Percentiles rank a stretch among this genome's conserved stretches.
phyloP scores from a whole-genome alignment of 2,113 vertebrate genomes.

The Heloderma charlesbogerti region DNA sequence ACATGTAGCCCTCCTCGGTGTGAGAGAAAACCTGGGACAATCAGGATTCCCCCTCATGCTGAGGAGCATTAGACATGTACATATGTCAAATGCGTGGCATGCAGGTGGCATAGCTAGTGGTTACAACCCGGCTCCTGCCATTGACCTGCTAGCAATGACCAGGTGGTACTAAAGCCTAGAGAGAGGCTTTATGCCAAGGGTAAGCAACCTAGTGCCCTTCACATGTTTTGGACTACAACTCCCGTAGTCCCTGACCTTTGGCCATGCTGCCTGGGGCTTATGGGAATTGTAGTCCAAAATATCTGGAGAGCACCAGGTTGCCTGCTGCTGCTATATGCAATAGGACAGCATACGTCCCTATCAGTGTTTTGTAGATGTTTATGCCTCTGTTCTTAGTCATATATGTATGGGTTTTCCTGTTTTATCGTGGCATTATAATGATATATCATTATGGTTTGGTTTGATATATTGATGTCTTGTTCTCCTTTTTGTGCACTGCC shows the following conservation, averaged over 20 bases:
- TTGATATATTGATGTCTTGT: background rate
- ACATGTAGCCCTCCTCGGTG: too few species aligned
- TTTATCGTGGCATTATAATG: background rate
- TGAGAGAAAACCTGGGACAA: too few species aligned
- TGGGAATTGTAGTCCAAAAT: background rate
- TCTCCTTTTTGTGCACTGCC: background rate
- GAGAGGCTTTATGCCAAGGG: background rate
- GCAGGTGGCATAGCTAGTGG: too few species aligned
- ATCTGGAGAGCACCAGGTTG: background rate
- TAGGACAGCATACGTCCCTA: background rate
- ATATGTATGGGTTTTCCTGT: background rate
- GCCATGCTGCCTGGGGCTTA: background rate
- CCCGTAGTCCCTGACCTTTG: background rate
- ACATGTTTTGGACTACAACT: background rate
- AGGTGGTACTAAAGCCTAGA: too few species aligned
- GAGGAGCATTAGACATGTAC: too few species aligned
- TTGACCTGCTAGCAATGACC: background rate
- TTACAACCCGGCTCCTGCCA: too few species aligned
- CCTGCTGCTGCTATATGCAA: background rate
- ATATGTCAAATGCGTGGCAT: background rate
- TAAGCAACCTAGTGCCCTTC: background rate
- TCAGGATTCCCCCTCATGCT: too few species aligned
- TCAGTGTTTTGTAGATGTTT: background rate
- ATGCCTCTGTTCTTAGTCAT: background rate
- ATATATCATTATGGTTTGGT: background rate